Base-by-base conservation (phyloP, 2,797 vertebrate species). In the Distichodus sexfasciatus region DNA sequence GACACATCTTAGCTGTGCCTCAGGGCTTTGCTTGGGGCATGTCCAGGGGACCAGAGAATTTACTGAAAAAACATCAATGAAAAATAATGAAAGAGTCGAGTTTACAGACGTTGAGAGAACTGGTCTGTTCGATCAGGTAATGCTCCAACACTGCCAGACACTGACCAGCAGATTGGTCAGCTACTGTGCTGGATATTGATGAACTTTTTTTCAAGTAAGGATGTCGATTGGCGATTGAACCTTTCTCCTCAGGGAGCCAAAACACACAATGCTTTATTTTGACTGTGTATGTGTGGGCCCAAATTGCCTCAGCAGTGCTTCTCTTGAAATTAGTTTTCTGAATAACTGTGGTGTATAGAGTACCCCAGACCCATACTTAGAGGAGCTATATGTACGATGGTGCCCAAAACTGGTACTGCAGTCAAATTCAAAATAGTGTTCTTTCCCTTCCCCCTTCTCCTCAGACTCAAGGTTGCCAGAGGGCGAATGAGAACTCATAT, bases 41-140 rank as follows among this genome's bases (percentile, higher is more conserved):
- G 33, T 54, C 33, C 29, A 46, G 19, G 21, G 19, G 3, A 3
- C 15, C 9, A 6, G 5, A 48, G 53, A 55, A 58, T 50, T 31
- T 23, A 19, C 36, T 55, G 11, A 50, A 40, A 53, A 29, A 46
- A 65, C n/a, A 63, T 73, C 40, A 72, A 60, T 57, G 29, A n/a
- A n/a, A n/a, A n/a, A 19, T 70, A 77, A 77, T 77, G 40, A 64
- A 76, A 64, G 36, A 66, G 53, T 26, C 55, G 21, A 60, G 23
- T 69, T 12, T 15, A n/a, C 26, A 59, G 67, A 54, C 14, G 43
- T 43, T 71, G 53, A 48, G 57, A 57, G 50, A 44, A 47, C 29
- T 44, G 15, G 41, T 58, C 31, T 24, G 51, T 50, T 43, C 14
- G 4, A 36, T 14, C 41, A 60, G n/a, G 55, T 53, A 8, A 41